A percentile compares a stretch with the other conserved stretches of the same genome.
Conservation (phyloP, 2,797 vertebrate genomes). For the Podargus strigoides region DNA sequence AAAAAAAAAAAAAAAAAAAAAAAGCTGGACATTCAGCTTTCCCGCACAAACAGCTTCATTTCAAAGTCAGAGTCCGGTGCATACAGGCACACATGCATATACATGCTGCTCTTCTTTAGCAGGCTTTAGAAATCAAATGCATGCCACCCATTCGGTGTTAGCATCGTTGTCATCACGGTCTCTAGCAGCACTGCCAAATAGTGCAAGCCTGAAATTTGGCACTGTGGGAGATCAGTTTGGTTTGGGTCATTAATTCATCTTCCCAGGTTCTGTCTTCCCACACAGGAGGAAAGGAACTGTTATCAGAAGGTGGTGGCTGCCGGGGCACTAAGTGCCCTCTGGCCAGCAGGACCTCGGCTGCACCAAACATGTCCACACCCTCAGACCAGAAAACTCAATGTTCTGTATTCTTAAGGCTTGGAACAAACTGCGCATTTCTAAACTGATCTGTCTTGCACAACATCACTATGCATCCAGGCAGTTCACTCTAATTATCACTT, state of each 20-base stretch:
- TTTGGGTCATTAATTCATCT: background rate
- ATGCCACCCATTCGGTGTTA: background rate
- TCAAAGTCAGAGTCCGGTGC: constrained; percentile 4
- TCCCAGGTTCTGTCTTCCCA: background rate
- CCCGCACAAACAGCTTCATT: constrained; percentile 24
- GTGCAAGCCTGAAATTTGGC: background rate
- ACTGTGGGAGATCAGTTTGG: background rate
- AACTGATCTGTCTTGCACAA: constrained; percentile 47
- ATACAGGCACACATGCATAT: background rate
- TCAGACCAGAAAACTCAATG: constrained; percentile 43
- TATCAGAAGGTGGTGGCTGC: background rate
- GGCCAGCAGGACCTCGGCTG: background rate
- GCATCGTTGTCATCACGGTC: fast-evolving
- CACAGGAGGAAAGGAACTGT: background rate
- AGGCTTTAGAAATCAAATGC: background rate
- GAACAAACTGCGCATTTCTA: constrained; percentile 32
- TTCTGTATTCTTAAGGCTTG: constrained; percentile 48
- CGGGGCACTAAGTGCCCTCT: background rate
- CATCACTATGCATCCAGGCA: background rate
- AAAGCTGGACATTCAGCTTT: background rate
- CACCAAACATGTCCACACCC: background rate
- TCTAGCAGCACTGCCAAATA: background rate
- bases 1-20: background rate
- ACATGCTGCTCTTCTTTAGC: background rate
- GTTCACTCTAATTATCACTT: background rate